Evolutionary conservation across 2,888 invertebrate species (phyloP).

Genomic region (Bombylius discolor): DNA sequence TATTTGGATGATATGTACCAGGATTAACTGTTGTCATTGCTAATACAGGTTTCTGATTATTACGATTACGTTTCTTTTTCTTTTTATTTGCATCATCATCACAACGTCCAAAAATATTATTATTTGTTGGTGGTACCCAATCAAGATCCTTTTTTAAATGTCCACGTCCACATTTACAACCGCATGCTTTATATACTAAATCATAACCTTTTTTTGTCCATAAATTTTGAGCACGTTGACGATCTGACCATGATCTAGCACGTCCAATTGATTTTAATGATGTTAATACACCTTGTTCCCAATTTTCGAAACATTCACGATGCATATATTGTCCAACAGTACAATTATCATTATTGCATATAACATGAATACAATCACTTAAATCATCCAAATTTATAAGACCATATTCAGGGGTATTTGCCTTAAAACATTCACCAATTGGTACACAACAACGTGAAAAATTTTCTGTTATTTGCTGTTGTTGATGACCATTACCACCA

Average conservation of each 20-base stretch:
- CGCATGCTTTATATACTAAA: slow-evolving; percentile 87
- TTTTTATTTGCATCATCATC: slow-evolving; percentile 48
- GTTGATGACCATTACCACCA: slow-evolving; percentile 14
- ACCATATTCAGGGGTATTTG: slow-evolving; percentile 37
- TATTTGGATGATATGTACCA: slow-evolving; percentile 27
- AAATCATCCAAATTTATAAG: slow-evolving; percentile 53
- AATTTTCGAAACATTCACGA: slow-evolving; percentile 85
- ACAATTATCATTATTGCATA: slow-evolving; percentile 92
- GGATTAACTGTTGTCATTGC: slow-evolving; percentile 42
- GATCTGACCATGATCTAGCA: slow-evolving; percentile 88
- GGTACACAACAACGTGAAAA: slow-evolving; percentile 69
- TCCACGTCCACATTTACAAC: slow-evolving; percentile 84
- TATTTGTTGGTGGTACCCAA: slow-evolving; percentile 59
- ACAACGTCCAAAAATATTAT: slow-evolving; percentile 22
- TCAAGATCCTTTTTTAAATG: slow-evolving; percentile 90
- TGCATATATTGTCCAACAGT: slow-evolving; percentile 86
- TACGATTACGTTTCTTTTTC: slow-evolving; percentile 55
- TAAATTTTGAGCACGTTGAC: slow-evolving; percentile 85
- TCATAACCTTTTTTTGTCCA: slow-evolving; percentile 99
- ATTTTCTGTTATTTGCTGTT: slow-evolving; percentile 35
- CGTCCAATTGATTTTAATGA: slow-evolving; percentile 83
- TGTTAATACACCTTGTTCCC: slow-evolving; percentile 80
- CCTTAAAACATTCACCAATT: slow-evolving; percentile 64
- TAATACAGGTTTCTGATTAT: slow-evolving; percentile 47
- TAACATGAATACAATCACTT: slow-evolving; percentile 72